Conservation (phyloP, 2,113 vertebrate genomes). For the Scytalopus superciliaris region DNA sequence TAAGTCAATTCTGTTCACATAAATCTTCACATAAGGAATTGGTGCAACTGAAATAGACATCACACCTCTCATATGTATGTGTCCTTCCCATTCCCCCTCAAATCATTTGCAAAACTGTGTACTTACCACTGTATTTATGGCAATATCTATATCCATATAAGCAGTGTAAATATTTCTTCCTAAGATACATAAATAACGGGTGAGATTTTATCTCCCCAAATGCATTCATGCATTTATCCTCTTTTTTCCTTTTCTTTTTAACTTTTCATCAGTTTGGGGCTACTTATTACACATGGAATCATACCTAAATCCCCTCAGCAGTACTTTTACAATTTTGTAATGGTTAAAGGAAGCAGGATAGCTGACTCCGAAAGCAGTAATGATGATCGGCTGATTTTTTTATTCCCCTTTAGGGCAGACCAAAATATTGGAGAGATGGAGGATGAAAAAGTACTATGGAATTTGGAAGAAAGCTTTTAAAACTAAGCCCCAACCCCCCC, state of each 20-base stretch:
- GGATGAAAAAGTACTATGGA: rapidly evolving
- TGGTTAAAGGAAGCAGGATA: background rate
- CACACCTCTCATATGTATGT: background rate
- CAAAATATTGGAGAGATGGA: background rate
- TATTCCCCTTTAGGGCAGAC: background rate
- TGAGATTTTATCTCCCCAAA: background rate
- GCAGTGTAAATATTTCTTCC: background rate
- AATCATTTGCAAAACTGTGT: background rate
- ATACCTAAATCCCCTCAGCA: background rate
- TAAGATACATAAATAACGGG: background rate
- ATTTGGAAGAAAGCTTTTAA: background rate
- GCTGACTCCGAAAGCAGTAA: background rate
- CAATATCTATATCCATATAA: background rate
- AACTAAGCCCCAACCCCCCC: background rate
- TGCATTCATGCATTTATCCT: background rate
- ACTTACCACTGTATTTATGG: background rate
- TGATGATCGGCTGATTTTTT: background rate
- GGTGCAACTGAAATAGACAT: background rate
- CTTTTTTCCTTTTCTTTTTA: background rate
- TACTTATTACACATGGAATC: background rate
- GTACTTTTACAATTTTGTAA: background rate
- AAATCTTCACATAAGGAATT: background rate
- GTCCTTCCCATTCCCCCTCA: background rate
- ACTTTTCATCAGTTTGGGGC: background rate
- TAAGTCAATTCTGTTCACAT: background rate